phyloP scores from a whole-genome alignment of 2,113 vertebrate species.

The Donacobius atricapilla region DNA sequence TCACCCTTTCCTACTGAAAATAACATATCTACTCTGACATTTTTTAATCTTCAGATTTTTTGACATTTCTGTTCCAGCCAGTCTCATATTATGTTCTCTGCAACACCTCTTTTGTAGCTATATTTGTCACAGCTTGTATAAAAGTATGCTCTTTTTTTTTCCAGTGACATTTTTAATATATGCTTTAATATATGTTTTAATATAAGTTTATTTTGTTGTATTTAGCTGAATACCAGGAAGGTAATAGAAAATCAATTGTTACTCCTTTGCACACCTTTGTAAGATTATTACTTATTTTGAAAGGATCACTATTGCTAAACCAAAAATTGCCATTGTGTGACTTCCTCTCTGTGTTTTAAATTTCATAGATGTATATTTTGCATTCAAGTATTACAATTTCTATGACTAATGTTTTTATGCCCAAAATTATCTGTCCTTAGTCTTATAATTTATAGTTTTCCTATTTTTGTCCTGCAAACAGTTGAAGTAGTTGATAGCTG shows the following conservation, averaged over 20 bases:
- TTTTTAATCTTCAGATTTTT: not conserved
- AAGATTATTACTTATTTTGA: not conserved
- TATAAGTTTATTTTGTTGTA: not conserved
- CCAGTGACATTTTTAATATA: not conserved
- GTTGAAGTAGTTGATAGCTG: not conserved
- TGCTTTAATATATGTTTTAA: no score
- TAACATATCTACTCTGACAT: not conserved
- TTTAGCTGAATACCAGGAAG: not conserved
- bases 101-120: not conserved
- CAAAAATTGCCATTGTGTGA: not conserved
- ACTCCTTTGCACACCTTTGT: not conserved
- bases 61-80: not conserved
- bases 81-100: not conserved
- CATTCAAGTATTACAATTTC: not conserved
- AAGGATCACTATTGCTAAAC: not conserved
- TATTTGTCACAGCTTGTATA: not conserved
- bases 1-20: not conserved
- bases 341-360: not conserved
- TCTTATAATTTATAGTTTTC: not conserved
- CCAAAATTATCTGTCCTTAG: not conserved
- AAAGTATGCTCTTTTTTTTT: not conserved
- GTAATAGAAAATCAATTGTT: not conserved
- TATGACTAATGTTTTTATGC: not conserved
- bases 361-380: not conserved
- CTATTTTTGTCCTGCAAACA: not conserved